These are phyloP conservation scores for Rhinichthys klamathensis DNA, from an alignment of 2,113 vertebrate species.

Conservation along the genomic window DNA sequence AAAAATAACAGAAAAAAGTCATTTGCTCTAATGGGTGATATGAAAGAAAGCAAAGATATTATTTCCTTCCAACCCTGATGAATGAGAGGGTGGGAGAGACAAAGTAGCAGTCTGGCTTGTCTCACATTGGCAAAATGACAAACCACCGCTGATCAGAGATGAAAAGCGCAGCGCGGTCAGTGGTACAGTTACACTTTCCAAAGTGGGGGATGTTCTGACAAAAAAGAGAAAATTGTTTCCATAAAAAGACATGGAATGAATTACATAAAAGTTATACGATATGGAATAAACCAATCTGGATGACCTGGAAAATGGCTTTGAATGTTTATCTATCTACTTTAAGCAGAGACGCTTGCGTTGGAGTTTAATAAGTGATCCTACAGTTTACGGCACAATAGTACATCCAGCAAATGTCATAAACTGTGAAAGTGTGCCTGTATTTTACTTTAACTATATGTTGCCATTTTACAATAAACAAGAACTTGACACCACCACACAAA, in stretches of 20 bases:
- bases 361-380: not conserved
- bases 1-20: not conserved
- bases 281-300: constrained; percentile 40
- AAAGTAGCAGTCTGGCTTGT: not conserved
- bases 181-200: constrained; percentile 17
- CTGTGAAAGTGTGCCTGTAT: not conserved
- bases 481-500: constrained; percentile 22
- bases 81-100: not conserved
- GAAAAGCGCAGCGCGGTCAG: constrained; percentile 38
- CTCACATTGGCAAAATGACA: constrained; percentile 25
- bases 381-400: not conserved
- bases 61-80: not conserved
- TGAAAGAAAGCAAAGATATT: not conserved
- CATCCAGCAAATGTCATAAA: constrained; percentile 6
- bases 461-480: constrained; percentile 25
- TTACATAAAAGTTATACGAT: constrained; percentile 12
- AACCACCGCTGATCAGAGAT: constrained; percentile 30
- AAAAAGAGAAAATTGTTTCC: constrained; percentile 24
- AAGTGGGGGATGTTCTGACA: not conserved
- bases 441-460: constrained; percentile 26
- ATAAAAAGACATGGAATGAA: constrained; percentile 50
- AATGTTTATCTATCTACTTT: constrained; percentile 19
- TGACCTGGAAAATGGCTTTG: constrained; percentile 32
- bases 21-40: not conserved
- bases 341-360: not conserved